Conservation (phyloP, 2,888 invertebrate species). For the Agrochola lychnidis region DNA sequence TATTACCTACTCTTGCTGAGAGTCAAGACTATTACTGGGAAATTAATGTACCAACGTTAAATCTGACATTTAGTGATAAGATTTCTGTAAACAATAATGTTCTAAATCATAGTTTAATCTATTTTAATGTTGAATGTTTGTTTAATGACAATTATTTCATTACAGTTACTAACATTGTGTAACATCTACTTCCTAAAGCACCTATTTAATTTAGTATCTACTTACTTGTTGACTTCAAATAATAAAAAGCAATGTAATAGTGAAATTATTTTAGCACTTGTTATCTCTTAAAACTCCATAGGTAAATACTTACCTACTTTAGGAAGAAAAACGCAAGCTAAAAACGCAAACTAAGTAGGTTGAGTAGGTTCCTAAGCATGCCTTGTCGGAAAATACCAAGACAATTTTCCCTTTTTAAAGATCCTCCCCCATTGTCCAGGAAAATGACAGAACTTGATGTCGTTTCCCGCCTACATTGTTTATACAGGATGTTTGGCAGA, state of each 20-base stretch:
- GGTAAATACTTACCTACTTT: not conserved
- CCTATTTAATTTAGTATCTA: not conserved
- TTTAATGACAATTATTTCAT: not conserved
- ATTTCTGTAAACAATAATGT: not conserved
- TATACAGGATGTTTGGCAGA: too few species aligned
- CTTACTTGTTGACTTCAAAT: not conserved
- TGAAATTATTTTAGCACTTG: not conserved
- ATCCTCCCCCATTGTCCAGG: not conserved
- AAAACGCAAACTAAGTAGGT: not conserved
- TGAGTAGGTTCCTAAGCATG: not conserved
- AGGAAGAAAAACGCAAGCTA: not conserved
- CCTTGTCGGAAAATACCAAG: not conserved
- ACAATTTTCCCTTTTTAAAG: slow-evolving; percentile 1
- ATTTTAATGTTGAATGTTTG: not conserved
- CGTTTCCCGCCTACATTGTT: slow-evolving; percentile 18
- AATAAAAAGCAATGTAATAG: slow-evolving; percentile 6
- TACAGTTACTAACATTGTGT: slow-evolving; percentile 19
- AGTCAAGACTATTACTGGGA: not conserved
- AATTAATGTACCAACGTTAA: not conserved
- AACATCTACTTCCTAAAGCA: not conserved
- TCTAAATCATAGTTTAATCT: not conserved
- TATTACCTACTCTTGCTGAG: not conserved
- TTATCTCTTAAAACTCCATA: not conserved
- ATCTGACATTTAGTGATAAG: not conserved
- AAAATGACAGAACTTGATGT: slow-evolving; percentile 19